Evolutionary conservation across 2,797 vertebrate species (phyloP).

Genomic region (Phrynocephalus forsythii): DNA sequence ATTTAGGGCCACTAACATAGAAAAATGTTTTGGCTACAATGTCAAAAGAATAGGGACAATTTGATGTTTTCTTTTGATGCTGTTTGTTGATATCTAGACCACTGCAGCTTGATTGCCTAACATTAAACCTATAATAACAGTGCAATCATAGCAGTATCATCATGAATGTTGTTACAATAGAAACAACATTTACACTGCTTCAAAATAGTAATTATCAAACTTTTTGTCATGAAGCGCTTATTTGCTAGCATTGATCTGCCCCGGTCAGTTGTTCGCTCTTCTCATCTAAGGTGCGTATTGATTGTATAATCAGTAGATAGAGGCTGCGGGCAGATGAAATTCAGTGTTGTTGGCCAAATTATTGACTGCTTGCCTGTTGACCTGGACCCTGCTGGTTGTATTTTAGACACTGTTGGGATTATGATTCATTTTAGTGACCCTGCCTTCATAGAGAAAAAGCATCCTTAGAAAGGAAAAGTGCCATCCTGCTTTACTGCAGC

Average conservation of each 20-base stretch:
- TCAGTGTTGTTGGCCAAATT: slow-evolving; percentile 97
- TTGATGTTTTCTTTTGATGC: slow-evolving; percentile 93
- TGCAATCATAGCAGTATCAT: slow-evolving; percentile 99
- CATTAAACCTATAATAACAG: slow-evolving; percentile 99
- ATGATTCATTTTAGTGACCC: slow-evolving; percentile 84
- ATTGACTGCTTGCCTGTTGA: slow-evolving; percentile 97
- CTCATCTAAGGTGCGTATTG: slow-evolving; percentile 98
- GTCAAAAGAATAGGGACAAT: slow-evolving; percentile 95
- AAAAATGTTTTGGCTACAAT: slow-evolving; percentile 86
- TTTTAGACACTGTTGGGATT: slow-evolving; percentile 82
- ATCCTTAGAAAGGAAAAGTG: slow-evolving; percentile 85
- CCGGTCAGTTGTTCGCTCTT: slow-evolving; percentile 98
- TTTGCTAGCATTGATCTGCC: slow-evolving; percentile 98
- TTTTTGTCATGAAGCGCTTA: slow-evolving; percentile 96
- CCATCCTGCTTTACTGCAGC: slow-evolving; percentile 82
- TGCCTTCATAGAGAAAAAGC: slow-evolving; percentile 76
- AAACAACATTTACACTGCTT: slow-evolving; percentile 90
- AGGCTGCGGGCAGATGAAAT: slow-evolving; percentile 96
- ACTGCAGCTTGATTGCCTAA: slow-evolving; percentile 99
- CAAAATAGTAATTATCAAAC: slow-evolving; percentile 97
- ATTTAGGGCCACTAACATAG: slow-evolving; percentile 86
- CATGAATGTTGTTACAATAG: slow-evolving; percentile 88
- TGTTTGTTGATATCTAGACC: slow-evolving; percentile 99
- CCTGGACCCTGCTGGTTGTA: slow-evolving; percentile 87
- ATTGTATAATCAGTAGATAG: slow-evolving; percentile 98